Evolutionary conservation across 2,888 invertebrate species (phyloP).

Genomic region (Hemithea aestivaria): DNA sequence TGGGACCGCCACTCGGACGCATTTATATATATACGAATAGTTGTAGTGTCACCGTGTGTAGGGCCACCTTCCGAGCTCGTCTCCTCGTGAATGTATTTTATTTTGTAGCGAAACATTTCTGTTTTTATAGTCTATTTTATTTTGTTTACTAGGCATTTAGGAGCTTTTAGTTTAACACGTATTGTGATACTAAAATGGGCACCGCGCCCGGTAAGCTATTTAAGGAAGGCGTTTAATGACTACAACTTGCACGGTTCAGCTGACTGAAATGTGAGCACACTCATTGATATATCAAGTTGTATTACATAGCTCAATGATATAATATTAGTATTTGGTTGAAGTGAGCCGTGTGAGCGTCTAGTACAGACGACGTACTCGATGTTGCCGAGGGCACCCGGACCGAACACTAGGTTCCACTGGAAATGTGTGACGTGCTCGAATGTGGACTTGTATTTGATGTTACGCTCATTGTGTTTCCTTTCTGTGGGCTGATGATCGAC

Average conservation of each 20-base stretch:
- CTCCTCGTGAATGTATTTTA: constrained; percentile 45
- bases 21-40: constrained; percentile 24
- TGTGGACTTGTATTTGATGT: no score
- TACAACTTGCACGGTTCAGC: no score
- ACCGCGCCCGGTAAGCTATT: constrained; percentile 63
- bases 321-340: no score
- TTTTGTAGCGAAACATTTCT: constrained; percentile 50
- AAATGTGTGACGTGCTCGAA: no score
- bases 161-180: constrained; percentile 68
- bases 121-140: constrained; percentile 49
- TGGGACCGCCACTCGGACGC: constrained; percentile 25
- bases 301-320: no score
- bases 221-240: constrained; percentile 42
- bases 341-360: no score
- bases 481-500: no score
- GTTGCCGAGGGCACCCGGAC: no score
- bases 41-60: constrained; percentile 10
- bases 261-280: no score
- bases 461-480: no score
- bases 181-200: constrained; percentile 74
- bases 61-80: constrained; percentile 1
- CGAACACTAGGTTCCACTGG: no score
- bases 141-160: constrained; percentile 56
- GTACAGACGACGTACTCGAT: constrained; percentile 15
- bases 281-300: no score